A percentile compares a stretch with the other conserved stretches of the same genome.
Conservation (phyloP, 1,140 invertebrate genomes). For the Lordiphosa stackelbergi region DNA sequence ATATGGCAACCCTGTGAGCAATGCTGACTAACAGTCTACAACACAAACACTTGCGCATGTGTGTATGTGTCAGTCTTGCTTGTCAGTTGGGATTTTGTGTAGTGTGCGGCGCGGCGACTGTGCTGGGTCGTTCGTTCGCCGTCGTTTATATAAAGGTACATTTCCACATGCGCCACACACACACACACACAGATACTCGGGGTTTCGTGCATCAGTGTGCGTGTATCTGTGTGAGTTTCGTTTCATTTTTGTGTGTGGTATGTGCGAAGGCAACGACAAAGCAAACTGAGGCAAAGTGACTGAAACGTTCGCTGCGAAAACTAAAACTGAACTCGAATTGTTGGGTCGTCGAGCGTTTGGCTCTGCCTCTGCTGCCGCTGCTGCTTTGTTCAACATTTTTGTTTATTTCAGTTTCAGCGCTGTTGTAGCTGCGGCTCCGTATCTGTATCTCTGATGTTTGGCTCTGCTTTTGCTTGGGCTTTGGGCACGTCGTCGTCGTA, state of each 20-base stretch:
- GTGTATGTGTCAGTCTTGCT: constrained; percentile 52
- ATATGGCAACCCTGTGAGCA: constrained; percentile 50
- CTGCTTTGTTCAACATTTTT: constrained; percentile 62
- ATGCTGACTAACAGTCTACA: constrained; percentile 66
- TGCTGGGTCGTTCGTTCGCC: constrained; percentile 55
- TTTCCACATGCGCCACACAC: constrained; percentile 57
- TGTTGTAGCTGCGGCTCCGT: constrained; percentile 33
- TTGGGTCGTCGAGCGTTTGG: constrained; percentile 33
- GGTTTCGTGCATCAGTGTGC: no score
- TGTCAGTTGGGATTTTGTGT: constrained; percentile 74
- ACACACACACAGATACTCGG: constrained; percentile 25
- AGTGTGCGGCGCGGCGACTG: constrained; percentile 35
- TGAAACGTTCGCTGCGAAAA: constrained; percentile 61
- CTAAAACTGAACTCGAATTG: constrained; percentile 66
- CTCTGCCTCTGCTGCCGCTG: constrained; percentile 3
- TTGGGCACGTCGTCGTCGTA: constrained; percentile 20
- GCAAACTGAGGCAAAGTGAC: constrained; percentile 48
- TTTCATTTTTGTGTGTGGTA: constrained; percentile 44
- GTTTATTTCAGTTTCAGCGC: constrained; percentile 61
- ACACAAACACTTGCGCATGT: constrained; percentile 12
- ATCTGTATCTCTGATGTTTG: constrained; percentile 64
- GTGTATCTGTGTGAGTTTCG: constrained; percentile 30
- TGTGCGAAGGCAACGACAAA: constrained; percentile 56
- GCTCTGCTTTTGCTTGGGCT: constrained; percentile 19
- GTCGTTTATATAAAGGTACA: constrained; percentile 72